phyloP scores from a whole-genome alignment of 2,888 invertebrate genomes.

The Agrotis segetum region DNA sequence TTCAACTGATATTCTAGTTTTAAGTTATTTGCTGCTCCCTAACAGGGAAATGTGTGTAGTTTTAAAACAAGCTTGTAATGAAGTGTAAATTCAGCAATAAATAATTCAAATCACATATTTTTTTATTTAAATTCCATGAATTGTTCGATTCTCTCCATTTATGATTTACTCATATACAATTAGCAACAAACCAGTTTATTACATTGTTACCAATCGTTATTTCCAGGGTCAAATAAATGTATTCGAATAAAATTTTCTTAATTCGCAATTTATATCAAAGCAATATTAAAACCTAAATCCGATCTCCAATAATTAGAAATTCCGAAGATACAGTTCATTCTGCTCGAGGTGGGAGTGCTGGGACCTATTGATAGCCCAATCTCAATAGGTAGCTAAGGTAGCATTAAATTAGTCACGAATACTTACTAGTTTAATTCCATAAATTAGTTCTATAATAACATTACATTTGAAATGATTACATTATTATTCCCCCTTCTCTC shows the following conservation, averaged over 20 bases:
- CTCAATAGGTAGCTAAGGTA: not conserved
- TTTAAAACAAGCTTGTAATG: too few relatives aligned
- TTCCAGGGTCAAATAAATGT: too few relatives aligned
- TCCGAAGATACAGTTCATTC: constrained; percentile 1
- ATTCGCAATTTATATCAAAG: not conserved
- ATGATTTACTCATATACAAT: too few relatives aligned
- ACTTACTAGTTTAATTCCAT: not conserved
- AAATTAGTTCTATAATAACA: not conserved
- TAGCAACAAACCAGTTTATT: too few relatives aligned
- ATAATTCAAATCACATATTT: too few relatives aligned
- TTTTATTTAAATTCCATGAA: too few relatives aligned
- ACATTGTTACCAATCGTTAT: too few relatives aligned
- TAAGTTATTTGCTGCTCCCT: too few relatives aligned
- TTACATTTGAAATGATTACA: constrained; percentile 1
- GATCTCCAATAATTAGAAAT: constrained; percentile 29
- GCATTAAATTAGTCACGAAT: not conserved
- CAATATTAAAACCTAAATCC: constrained; percentile 2
- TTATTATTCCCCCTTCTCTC: not conserved
- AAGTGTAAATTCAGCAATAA: too few relatives aligned
- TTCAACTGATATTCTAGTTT: too few relatives aligned
- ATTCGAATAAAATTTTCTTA: not conserved
- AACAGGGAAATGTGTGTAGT: too few relatives aligned
- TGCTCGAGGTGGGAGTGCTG: not conserved
- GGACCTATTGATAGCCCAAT: not conserved
- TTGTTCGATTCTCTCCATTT: not conserved